Evolutionary conservation across 1,140 invertebrate genomes (phyloP), one percentile per base, ranked within the genome.

Genomic region (Zaprionus nigranus): DNA sequence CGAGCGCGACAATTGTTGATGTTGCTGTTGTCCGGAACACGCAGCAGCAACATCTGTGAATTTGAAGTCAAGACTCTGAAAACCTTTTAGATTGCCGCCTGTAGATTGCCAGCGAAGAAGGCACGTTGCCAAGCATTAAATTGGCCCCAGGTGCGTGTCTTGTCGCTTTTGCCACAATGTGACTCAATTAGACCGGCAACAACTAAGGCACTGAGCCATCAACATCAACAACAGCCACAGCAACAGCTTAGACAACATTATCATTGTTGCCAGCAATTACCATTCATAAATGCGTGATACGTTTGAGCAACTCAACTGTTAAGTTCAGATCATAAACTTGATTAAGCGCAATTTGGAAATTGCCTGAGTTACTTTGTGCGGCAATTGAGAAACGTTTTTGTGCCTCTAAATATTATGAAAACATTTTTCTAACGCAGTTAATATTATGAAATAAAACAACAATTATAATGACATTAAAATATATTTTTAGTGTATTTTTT

Each of bases 141-240:
- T 80, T 86, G 63, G 57, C 46, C 63, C 61, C 49, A 69, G 30
- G 61, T 43, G 53, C 61, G 69, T 58, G 56, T 34, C 30, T 34
- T 60, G 56, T 57, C 28, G 26, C 6, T 28, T 28, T 72, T 43
- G 28, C 28, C 43, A 61, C 68, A 74, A 82, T 82, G 81, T 72
- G 77, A 84, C 81, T 80, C 81, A 83, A 80, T 83, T 83, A 80
- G 77, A 66, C 72, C 78, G 72, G 30, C 43, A 59, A 26, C 58
- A 70, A 38, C 57, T 6, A 2, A 40, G 24, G 30, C 9, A 34
- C 30, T 11, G 30, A 34, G 30, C 30, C 30, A 30, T 30, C 28
- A 34, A 34, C 30, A 11, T 5, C 20, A 22, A 1, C 20, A 1
- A 20, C 38, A 24, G 53, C 36, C 65, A 7, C 62, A 62, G 9